Evolutionary conservation across 2,888 invertebrate species (phyloP).

Genomic region (Amiota communis): DNA sequence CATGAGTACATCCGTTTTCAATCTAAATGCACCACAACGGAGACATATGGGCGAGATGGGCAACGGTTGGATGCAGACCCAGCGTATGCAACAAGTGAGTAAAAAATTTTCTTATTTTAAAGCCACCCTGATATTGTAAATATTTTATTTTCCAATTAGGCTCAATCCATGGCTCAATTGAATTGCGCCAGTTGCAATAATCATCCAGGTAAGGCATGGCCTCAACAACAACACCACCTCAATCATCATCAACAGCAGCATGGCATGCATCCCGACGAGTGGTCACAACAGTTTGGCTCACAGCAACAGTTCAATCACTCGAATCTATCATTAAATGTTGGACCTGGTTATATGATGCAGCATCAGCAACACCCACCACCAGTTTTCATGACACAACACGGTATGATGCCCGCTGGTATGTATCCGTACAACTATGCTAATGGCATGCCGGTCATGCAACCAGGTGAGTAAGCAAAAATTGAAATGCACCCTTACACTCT

Average conservation of each 20-base stretch:
- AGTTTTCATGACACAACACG: constrained; percentile 70
- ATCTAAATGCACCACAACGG: constrained; percentile 72
- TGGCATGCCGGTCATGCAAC: constrained; percentile 74
- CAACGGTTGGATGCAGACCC: constrained; percentile 59
- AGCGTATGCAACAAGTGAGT: constrained; percentile 77
- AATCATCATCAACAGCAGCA: constrained; percentile 35
- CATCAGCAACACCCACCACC: constrained; percentile 72
- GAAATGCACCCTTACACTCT: background rate
- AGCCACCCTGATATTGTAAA: constrained; percentile 3
- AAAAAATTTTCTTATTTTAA: background rate
- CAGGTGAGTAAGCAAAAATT: constrained; percentile 55
- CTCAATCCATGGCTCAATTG: constrained; percentile 82
- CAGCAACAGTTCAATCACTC: constrained; percentile 74
- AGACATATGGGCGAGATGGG: constrained; percentile 25
- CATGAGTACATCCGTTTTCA: constrained; percentile 76
- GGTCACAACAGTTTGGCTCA: constrained; percentile 64
- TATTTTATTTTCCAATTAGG: constrained; percentile 71
- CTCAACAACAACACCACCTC: constrained; percentile 45
- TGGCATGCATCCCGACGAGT: constrained; percentile 56
- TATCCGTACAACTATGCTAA: constrained; percentile 68
- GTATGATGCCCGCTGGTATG: constrained; percentile 63
- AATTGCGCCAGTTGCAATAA: constrained; percentile 77
- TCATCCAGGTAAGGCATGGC: constrained; percentile 52
- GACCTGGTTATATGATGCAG: constrained; percentile 71
- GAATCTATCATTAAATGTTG: constrained; percentile 76